Evolutionary conservation across 2,888 invertebrate species (phyloP), one percentile per base, ranked within the genome.

Genomic region (Drosophila vallismaia): DNA sequence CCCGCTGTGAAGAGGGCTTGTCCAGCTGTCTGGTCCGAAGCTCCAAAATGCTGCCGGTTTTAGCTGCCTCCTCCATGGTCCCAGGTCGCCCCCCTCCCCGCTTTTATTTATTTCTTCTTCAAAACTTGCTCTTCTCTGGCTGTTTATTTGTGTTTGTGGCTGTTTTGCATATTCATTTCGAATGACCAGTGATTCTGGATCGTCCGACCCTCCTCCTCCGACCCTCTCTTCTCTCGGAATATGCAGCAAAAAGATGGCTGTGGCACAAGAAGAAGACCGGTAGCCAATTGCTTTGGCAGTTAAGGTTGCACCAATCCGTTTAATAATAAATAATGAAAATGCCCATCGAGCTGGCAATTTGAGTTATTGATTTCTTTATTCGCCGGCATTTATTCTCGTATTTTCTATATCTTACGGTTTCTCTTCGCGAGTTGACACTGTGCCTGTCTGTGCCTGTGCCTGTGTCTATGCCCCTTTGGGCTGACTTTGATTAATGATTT

Each of bases 301-400:
- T 88, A 80, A 89, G 90, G 88, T 77, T 88, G 89, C 81, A 84
- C 86, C 89, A 89, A 89, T 88, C 89, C 88, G 82, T 75, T 84
- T 80, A 80, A 86, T 82, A 85, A 88, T 87, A 90, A 89, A 82
- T 85, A 88, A 83, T 79, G 74, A 76, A 64, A 83, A 76, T 59
- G 67, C 66, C 55, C 64, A 60, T 45, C 60, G 48, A 31, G 50
- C 66, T 54, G 67, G 56, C 67, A 71, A 76, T 67, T 76, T 74
- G 76, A 74, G 76, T 79, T 85, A 82, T 80, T 85, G 82, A 80
- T 82, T 79, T 82, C 81, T 77, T 77, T 78, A 78, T 78, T 73
- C 74, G 69, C 40, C 58, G 51, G 7, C 28, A 14, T 45, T 33
- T 42, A n/a, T 19, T 19, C 19, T 19, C 19, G 19, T 14, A 12